Percentiles rank a stretch among this genome's conserved stretches.
Conservation (phyloP, 2,888 invertebrate genomes). For the Chironomus riparius region DNA sequence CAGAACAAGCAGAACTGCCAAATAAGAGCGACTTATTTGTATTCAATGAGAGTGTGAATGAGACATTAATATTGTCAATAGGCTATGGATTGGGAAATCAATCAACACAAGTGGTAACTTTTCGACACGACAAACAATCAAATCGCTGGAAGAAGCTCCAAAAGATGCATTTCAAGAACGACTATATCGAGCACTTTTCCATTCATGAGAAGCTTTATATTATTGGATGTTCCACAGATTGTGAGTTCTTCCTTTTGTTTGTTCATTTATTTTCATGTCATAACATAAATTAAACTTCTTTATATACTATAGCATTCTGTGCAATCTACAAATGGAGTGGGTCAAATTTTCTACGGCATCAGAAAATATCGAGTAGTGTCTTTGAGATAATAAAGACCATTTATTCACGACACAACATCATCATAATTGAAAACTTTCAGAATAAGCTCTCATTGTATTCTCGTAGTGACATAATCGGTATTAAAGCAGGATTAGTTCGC, state of each 20-base stretch:
- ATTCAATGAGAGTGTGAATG: background rate
- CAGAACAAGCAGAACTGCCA: background rate
- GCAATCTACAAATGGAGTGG: background rate
- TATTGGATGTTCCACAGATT: constrained; percentile 1
- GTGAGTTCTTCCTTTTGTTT: background rate
- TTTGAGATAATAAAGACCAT: background rate
- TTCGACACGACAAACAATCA: background rate
- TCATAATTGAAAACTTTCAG: background rate
- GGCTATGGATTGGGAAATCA: background rate
- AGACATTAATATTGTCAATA: background rate
- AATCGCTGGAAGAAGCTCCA: background rate
- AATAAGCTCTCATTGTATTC: background rate
- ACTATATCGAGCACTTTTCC: background rate
- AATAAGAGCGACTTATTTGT: constrained; percentile 2
- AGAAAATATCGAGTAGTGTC: background rate
- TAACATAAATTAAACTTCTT: background rate
- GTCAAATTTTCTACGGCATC: background rate
- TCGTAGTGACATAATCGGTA: background rate
- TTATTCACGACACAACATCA: constrained; percentile 1
- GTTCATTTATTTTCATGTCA: too few species aligned
- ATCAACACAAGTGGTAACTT: background rate
- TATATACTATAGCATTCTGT: background rate
- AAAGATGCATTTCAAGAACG: background rate
- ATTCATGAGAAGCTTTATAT: background rate
- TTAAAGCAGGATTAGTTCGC: background rate